These are phyloP conservation scores for Tangara arthus DNA, from an alignment of 2,797 vertebrate species.

Conservation along the genomic window DNA sequence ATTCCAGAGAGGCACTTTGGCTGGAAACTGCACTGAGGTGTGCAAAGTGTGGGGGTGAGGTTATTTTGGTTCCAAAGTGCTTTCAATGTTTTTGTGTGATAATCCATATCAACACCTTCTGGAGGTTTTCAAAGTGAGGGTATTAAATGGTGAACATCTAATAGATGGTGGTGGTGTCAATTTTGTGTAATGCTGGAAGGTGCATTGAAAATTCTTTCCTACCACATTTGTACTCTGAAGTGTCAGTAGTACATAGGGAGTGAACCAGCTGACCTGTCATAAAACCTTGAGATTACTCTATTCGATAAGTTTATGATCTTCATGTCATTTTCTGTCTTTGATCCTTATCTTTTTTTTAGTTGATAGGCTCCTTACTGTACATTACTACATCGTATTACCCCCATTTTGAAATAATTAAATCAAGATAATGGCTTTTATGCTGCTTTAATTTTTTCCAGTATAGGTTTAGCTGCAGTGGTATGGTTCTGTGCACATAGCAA, in stretches of 20 bases:
- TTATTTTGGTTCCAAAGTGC: background rate
- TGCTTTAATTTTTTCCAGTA: background rate
- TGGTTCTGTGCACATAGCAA: background rate
- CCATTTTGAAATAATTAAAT: background rate
- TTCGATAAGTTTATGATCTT: background rate
- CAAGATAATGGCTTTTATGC: background rate
- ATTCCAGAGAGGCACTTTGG: fast-evolving
- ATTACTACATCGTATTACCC: background rate
- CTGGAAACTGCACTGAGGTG: background rate
- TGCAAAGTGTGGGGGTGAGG: background rate
- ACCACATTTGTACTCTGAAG: background rate
- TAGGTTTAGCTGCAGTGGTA: background rate
- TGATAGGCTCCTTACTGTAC: background rate
- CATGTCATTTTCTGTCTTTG: fast-evolving
- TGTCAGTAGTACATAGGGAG: background rate
- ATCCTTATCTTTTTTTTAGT: background rate
- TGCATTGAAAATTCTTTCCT: background rate
- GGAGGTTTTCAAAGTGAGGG: background rate
- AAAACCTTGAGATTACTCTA: background rate
- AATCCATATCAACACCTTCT: background rate
- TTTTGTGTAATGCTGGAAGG: background rate
- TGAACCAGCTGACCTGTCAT: background rate
- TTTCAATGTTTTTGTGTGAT: background rate
- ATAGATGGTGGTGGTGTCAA: background rate
- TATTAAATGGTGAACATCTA: background rate